phyloP scores from a whole-genome alignment of 2,113 vertebrate species.

The Cyanistes caeruleus region DNA sequence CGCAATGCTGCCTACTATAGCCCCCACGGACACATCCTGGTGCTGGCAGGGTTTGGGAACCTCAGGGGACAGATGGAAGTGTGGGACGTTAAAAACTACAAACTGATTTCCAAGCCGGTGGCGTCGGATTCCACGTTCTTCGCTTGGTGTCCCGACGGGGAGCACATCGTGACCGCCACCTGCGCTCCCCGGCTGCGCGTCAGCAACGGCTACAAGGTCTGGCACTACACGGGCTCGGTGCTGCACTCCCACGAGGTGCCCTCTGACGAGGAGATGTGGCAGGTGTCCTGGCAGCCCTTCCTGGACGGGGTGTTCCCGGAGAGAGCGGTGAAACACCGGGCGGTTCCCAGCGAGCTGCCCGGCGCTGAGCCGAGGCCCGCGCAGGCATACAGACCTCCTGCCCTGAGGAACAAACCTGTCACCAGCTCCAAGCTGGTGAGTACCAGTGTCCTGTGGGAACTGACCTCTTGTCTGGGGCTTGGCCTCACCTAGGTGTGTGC shows the following conservation, averaged over 20 bases:
- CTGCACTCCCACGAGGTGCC: constrained; percentile 76
- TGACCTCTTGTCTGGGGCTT: rapidly evolving
- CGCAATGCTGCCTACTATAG: constrained; percentile 92
- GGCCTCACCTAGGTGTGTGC: rapidly evolving
- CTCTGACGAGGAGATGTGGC: constrained; percentile 82
- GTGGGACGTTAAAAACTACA: constrained; percentile 94
- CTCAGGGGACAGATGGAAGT: constrained; percentile 95
- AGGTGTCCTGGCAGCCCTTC: constrained; percentile 90
- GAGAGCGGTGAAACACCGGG: constrained; percentile 78
- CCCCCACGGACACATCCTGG: constrained; percentile 91
- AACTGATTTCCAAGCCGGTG: constrained; percentile 88
- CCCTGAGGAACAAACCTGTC: constrained; percentile 86
- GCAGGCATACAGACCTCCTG: constrained; percentile 89
- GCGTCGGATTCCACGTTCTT: constrained; percentile 89
- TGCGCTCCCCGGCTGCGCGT: constrained; percentile 91
- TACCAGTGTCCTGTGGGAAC: rapidly evolving
- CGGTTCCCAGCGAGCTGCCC: constrained; percentile 74
- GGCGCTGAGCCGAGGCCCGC: constrained; percentile 77
- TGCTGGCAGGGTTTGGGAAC: constrained; percentile 95
- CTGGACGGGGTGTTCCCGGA: constrained; percentile 81
- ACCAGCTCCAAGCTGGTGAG: constrained; percentile 88
- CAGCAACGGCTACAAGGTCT: constrained; percentile 89
- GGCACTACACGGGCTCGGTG: constrained; percentile 91
- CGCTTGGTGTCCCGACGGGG: constrained; percentile 93
- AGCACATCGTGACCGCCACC: constrained; percentile 91